Percentiles rank a stretch among this genome's conserved stretches.
phyloP scores from a whole-genome alignment of 2,888 invertebrate species.

The Sturmia bella region DNA sequence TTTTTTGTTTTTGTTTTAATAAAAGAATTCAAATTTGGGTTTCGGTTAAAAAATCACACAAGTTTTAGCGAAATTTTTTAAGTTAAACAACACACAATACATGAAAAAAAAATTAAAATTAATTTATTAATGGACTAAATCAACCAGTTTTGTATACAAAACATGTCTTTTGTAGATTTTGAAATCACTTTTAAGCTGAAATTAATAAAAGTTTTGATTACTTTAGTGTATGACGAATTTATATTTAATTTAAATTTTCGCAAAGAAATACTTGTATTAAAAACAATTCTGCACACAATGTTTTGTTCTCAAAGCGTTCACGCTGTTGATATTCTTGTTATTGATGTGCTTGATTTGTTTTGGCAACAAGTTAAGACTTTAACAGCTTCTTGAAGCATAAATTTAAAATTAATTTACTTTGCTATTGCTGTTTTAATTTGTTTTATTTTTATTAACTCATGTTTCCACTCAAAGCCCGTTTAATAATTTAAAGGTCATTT shows the following conservation, averaged over 20 bases:
- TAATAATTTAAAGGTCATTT: constrained; percentile 61
- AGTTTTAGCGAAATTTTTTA: constrained; percentile 50
- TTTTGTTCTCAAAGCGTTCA: too few species aligned
- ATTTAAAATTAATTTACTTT: constrained; percentile 1
- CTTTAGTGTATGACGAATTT: not conserved
- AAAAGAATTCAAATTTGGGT: constrained; percentile 42
- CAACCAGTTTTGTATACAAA: constrained; percentile 53
- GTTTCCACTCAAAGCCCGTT: constrained; percentile 38
- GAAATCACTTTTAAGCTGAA: not conserved
- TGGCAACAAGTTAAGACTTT: too few species aligned
- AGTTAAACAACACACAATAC: constrained; percentile 9
- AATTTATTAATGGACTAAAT: constrained; percentile 20
- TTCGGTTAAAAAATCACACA: constrained; percentile 45
- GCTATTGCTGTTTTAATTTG: not conserved
- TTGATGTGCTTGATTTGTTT: too few species aligned
- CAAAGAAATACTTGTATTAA: too few species aligned
- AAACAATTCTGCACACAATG: too few species aligned
- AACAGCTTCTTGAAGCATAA: not conserved
- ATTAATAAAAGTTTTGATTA: not conserved
- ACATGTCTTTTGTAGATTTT: constrained; percentile 14
- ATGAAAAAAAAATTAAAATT: constrained; percentile 15
- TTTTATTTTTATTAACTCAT: constrained; percentile 11
- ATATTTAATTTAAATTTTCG: too few species aligned
- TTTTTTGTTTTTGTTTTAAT: constrained; percentile 8
- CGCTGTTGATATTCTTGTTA: too few species aligned